Evolutionary conservation across 1,140 invertebrate species (phyloP).

Genomic region (Heliothis virescens): DNA sequence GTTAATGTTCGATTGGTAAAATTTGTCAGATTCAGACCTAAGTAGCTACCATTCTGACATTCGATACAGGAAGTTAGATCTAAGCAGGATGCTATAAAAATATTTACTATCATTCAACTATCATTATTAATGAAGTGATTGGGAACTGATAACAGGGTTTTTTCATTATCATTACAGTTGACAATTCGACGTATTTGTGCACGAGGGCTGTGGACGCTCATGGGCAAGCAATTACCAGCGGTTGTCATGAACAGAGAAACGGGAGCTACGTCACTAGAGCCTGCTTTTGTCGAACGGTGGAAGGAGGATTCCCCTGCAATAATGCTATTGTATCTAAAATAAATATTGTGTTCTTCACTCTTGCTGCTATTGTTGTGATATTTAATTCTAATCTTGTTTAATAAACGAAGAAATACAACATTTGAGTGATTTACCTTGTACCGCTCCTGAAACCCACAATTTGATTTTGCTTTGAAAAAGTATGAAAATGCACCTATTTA

Average conservation of each 20-base stretch:
- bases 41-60: too few species aligned
- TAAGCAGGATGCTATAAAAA: too few species aligned
- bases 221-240: conserved; percentile 75
- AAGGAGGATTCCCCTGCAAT: conserved; percentile 77
- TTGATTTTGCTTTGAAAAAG: too few species aligned
- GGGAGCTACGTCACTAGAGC: conserved; percentile 74
- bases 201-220: conserved; percentile 77
- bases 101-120: too few species aligned
- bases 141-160: too few species aligned
- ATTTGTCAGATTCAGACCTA: too few species aligned
- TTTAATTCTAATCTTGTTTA: conserved; percentile 32
- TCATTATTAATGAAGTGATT: too few species aligned
- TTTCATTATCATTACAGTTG: conserved; percentile 72
- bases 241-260: conserved; percentile 76
- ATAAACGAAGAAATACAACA: not conserved
- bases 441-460: too few species aligned
- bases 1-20: too few species aligned
- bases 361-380: not conserved
- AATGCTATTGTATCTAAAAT: conserved; percentile 49
- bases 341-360: conserved; percentile 16
- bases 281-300: conserved; percentile 76
- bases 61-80: too few species aligned
- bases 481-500: not conserved
- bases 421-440: too few species aligned
- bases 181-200: conserved; percentile 86